Percentiles rank a stretch among this genome's conserved stretches.
phyloP scores from a whole-genome alignment of 1,140 invertebrate species.

The Drosophila arawakana region DNA sequence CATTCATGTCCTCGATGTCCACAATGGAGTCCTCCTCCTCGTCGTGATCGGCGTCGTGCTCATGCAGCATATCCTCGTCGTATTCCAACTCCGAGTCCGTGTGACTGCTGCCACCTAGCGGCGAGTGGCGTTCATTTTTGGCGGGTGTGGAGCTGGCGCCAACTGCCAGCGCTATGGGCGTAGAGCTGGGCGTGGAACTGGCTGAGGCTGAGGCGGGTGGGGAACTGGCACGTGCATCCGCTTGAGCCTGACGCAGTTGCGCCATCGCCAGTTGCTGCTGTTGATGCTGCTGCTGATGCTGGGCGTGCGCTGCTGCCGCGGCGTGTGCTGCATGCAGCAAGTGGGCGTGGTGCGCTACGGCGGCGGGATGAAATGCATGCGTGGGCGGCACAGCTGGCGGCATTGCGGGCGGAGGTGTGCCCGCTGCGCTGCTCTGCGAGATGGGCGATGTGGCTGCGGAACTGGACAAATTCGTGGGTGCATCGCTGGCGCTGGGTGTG shows the following conservation, averaged over 20 bases:
- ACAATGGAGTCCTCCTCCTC: conserved; percentile 89
- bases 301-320: conserved; percentile 75
- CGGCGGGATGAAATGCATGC: conserved; percentile 75
- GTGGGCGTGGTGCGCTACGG: conserved; percentile 79
- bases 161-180: conserved; percentile 47
- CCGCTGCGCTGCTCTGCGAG: conserved; percentile 68
- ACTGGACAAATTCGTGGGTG: conserved; percentile 81
- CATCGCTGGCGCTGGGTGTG: conserved; percentile 75
- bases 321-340: conserved; percentile 75
- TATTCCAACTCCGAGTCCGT: conserved; percentile 87
- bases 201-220: conserved; percentile 51
- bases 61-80: conserved; percentile 86
- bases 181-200: conserved; percentile 67
- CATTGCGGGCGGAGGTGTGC: conserved; percentile 61
- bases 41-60: conserved; percentile 86
- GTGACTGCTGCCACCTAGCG: conserved; percentile 73
- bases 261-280: conserved; percentile 66
- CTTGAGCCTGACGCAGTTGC: conserved; percentile 65
- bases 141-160: conserved; percentile 53
- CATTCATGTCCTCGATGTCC: conserved; percentile 88
- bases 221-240: conserved; percentile 44
- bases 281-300: conserved; percentile 63
- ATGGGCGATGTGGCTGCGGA: conserved; percentile 72
- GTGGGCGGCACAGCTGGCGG: conserved; percentile 42
- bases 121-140: conserved; percentile 81